Base-by-base conservation (phyloP, 2,888 invertebrate genomes). In the Leucoma salicis region DNA sequence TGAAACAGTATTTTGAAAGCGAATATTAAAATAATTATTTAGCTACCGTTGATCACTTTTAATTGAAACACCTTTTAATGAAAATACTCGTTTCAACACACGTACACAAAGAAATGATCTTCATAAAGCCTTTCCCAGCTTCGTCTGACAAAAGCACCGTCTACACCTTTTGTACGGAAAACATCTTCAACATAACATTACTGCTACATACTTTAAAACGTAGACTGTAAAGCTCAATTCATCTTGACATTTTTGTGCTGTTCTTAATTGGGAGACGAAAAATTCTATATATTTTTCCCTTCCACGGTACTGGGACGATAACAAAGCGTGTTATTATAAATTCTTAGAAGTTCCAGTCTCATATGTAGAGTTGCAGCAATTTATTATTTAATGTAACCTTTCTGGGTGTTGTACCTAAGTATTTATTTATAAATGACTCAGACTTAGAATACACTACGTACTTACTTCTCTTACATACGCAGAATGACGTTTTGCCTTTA, bases 61-160 rank as follows among this genome's bases (percentile, higher is more conserved):
- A n/a, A n/a, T n/a, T n/a, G n/a, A n/a, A n/a, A n/a, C n/a, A n/a
- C n/a, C n/a, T n/a, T n/a, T n/a, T n/a, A n/a, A n/a, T n/a, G n/a
- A n/a, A n/a, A n/a, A n/a, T n/a, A n/a, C n/a, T n/a, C n/a, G n/a
- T n/a, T n/a, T n/a, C n/a, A n/a, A n/a, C n/a, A n/a, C n/a, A n/a
- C n/a, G n/a, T n/a, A n/a, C n/a, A 35, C 31, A 43, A 35, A 51
- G 35, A 32, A 24, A 39, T 39, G 46, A 62, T 67, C 65, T 66
- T 72, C 70, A 70, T 72, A 66, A 66, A 64, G 66, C 63, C 70
- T 68, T 74, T 73, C 66, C 46, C 66, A 70, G 69, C 45, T 44
- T 11, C 45, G 46, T 56, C 39, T 51, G 61, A 67, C 68, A 73
- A 70, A 61, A 56, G 21, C 37, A 35, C 27, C 45, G 45, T 35